Conservation (phyloP, 2,797 vertebrate species). For the Odontamblyopus rebecca region DNA sequence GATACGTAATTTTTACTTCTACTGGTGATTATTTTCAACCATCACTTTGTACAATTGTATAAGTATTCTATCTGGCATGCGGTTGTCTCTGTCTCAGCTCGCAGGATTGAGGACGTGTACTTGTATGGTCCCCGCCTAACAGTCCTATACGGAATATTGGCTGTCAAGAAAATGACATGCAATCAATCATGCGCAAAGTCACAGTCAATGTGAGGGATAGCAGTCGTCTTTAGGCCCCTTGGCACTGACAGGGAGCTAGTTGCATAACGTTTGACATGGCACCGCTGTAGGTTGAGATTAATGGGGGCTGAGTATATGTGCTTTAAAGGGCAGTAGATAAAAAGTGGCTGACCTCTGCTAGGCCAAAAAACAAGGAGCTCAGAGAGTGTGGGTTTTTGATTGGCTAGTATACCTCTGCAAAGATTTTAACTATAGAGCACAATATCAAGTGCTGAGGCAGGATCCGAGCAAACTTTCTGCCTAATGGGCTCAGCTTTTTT, state of each 20-base stretch:
- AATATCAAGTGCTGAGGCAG: constrained; percentile 35
- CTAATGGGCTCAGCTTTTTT: constrained; percentile 43
- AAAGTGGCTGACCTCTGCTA: constrained; percentile 34
- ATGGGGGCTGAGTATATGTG: constrained; percentile 48
- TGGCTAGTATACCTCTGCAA: constrained; percentile 7
- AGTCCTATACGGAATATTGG: constrained; percentile 55
- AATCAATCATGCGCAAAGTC: constrained; percentile 78
- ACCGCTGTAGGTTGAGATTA: constrained; percentile 52
- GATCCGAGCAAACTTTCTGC: constrained; percentile 22
- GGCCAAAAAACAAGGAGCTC: constrained; percentile 35
- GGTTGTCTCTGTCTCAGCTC: constrained; percentile 7
- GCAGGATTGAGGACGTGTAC: neutral
- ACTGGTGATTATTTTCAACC: no score
- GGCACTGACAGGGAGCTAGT: constrained; percentile 47
- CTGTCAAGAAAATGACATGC: constrained; percentile 68
- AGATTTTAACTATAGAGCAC: constrained; percentile 36
- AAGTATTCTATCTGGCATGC: neutral
- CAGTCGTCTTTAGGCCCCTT: constrained; percentile 45
- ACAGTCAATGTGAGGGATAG: constrained; percentile 68
- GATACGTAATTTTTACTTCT: no score
- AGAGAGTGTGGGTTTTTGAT: constrained; percentile 22
- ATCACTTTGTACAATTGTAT: neutral
- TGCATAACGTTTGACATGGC: constrained; percentile 38
- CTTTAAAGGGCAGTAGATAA: constrained; percentile 44
- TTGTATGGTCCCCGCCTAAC: constrained; percentile 20